Evolutionary conservation across 2,888 invertebrate species (phyloP).

Genomic region (Agonum fuliginosum): DNA sequence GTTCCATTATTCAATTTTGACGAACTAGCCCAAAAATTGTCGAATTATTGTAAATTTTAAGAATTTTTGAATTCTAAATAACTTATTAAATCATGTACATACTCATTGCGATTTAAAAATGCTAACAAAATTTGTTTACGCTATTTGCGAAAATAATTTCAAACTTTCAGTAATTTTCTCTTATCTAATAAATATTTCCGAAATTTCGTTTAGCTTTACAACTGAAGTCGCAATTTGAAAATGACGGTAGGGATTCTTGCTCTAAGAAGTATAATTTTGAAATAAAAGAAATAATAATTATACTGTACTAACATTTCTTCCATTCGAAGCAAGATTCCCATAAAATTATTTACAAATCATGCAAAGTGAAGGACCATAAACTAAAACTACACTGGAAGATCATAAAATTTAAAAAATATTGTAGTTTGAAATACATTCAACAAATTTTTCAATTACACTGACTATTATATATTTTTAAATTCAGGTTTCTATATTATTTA

Average conservation of each 20-base stretch:
- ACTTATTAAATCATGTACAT: slow-evolving; percentile 54
- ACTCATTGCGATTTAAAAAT: slow-evolving; percentile 54
- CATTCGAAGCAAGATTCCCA: slow-evolving; percentile 9
- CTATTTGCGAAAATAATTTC: slow-evolving; percentile 54
- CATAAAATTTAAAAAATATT: neutral
- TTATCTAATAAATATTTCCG: slow-evolving; percentile 22
- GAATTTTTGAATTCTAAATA: slow-evolving; percentile 57
- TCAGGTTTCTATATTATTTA: too few relatives aligned
- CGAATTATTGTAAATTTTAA: slow-evolving; percentile 42
- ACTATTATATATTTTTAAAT: neutral
- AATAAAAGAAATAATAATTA: neutral
- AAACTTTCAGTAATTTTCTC: slow-evolving; percentile 41
- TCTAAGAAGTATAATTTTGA: slow-evolving; percentile 10
- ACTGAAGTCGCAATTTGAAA: neutral
- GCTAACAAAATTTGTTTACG: slow-evolving; percentile 48
- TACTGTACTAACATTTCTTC: slow-evolving; percentile 8
- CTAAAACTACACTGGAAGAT: slow-evolving; percentile 10
- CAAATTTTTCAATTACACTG: neutral
- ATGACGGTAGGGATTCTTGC: slow-evolving; percentile 26
- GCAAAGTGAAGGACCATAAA: slow-evolving; percentile 13
- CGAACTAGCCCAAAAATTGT: slow-evolving; percentile 20
- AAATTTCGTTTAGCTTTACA: slow-evolving; percentile 39
- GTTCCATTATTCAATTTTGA: slow-evolving; percentile 31
- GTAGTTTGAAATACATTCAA: neutral
- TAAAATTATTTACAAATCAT: slow-evolving; percentile 32